A percentile compares a stretch with the other conserved stretches of the same genome.
Evolutionary conservation across 2,797 vertebrate genomes (phyloP).

Genomic region (Gephyroberyx darwinii): DNA sequence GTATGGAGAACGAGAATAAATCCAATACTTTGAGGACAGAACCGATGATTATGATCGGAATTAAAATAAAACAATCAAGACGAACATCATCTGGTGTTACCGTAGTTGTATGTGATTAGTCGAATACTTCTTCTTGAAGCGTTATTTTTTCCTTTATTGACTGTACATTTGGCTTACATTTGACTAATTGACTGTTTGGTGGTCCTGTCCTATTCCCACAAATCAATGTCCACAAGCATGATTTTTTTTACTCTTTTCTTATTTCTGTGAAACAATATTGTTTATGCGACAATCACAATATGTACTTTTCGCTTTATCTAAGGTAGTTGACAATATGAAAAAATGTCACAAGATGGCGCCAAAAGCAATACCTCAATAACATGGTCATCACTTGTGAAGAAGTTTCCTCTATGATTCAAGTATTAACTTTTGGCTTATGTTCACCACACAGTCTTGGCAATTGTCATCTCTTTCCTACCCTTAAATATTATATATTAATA

Average conservation of each 20-base stretch:
- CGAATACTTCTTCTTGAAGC: too few relatives aligned
- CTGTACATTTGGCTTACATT: too few relatives aligned
- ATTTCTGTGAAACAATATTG: too few relatives aligned
- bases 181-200: too few relatives aligned
- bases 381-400: constrained; percentile 48
- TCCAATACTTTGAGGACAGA: background rate
- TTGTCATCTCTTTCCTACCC: too few relatives aligned
- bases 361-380: constrained; percentile 46
- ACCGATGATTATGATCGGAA: background rate
- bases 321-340: background rate
- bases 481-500: too few relatives aligned
- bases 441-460: background rate
- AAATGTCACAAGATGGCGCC: constrained; percentile 70
- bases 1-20: background rate
- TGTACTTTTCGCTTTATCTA: background rate
- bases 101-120: background rate
- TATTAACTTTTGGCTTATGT: constrained; percentile 30
- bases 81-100: background rate
- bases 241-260: too few relatives aligned
- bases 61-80: background rate
- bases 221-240: background rate
- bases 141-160: too few relatives aligned
- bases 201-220: background rate
- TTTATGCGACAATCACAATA: too few relatives aligned
- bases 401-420: constrained; percentile 67